Evolutionary conservation across 2,888 invertebrate genomes (phyloP), one percentile per base, ranked within the genome.

Genomic region (Ethmia dodecea): DNA sequence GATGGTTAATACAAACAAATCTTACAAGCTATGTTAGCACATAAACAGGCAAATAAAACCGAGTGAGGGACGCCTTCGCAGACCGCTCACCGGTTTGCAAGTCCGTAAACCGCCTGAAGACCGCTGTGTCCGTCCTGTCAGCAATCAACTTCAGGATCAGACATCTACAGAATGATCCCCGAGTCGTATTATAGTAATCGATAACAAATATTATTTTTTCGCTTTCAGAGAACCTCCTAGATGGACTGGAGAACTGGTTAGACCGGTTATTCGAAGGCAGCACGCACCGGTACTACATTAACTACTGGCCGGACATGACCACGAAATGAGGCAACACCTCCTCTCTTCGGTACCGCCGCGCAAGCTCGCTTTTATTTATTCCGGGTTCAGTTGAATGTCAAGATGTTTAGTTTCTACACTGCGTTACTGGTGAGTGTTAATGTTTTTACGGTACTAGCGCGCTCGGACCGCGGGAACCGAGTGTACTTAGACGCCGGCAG

Each of bases 291-390:
- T 98, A 98, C 84, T 94, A 96, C 77, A 92, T 99, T 55, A 96
- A 97, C 78, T 97, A 97, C 79, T 99, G 99, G 99, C 99, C 99
- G n/a, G 96, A 96, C 66, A 96, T 95, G 88, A 92, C 93, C 49
- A 91, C 92, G 63, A 94, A 94, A 83, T 94, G 91, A 83, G 48
- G 38, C 5, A 31, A 16, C 11, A 12, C 26, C 26, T 10, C 26
- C 6, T 26, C 11, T 10, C 11, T n/a, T 12, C 32, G 20, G 16
- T 18, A 30, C n/a, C 13, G 13, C 22, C 14, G 5, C 20, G 10
- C 28, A 11, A 9, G 10, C 6, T 15, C 12, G 6, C 24, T 24
- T 13, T 4, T 13, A 29, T 30, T 15, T 13, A 14, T 29, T 29
- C 31, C 31, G 13, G 12, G 9, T 26, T 31, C 25, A n/a, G 31